Percentiles rank a stretch among this genome's conserved stretches.
Evolutionary conservation across 2,797 vertebrate genomes (phyloP).

Genomic region (Protosalanx chinensis): DNA sequence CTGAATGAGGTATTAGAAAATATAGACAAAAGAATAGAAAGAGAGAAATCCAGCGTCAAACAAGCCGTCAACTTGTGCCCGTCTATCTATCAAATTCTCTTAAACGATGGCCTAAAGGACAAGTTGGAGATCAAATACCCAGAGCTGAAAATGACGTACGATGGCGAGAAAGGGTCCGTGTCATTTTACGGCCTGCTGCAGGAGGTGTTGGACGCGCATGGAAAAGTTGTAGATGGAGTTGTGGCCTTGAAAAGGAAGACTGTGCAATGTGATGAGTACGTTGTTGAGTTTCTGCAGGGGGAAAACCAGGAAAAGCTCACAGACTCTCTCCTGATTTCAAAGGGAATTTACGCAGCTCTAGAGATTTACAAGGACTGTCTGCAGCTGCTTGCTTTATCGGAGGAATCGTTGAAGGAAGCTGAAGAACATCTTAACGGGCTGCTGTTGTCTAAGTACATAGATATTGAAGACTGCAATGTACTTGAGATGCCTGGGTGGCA

Average conservation of each 20-base stretch:
- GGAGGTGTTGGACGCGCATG: slow-evolving; percentile 72
- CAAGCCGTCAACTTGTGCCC: slow-evolving; percentile 55
- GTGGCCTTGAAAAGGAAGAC: slow-evolving; percentile 52
- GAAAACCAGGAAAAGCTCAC: slow-evolving; percentile 65
- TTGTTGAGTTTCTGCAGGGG: slow-evolving; percentile 69
- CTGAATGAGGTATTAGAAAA: slow-evolving; percentile 53
- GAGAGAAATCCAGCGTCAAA: slow-evolving; percentile 60
- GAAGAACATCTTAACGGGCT: slow-evolving; percentile 62
- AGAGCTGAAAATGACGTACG: slow-evolving; percentile 66
- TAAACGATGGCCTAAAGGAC: slow-evolving; percentile 56
- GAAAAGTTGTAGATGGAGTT: slow-evolving; percentile 61
- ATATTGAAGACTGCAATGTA: slow-evolving; percentile 63
- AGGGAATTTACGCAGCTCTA: slow-evolving; percentile 69
- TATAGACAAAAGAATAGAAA: slow-evolving; percentile 56
- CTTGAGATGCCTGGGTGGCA: slow-evolving; percentile 68
- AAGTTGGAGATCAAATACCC: slow-evolving; percentile 57
- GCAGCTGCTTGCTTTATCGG: slow-evolving; percentile 64
- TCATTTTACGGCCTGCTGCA: slow-evolving; percentile 68
- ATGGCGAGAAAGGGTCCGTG: slow-evolving; percentile 46
- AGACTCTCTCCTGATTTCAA: slow-evolving; percentile 63
- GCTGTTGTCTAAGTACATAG: slow-evolving; percentile 59
- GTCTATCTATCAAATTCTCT: slow-evolving; percentile 67
- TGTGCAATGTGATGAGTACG: slow-evolving; percentile 48
- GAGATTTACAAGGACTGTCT: slow-evolving; percentile 56
- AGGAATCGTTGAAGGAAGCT: slow-evolving; percentile 63